Conservation (phyloP, 2,797 vertebrate genomes). For the Aplochiton taeniatus region DNA sequence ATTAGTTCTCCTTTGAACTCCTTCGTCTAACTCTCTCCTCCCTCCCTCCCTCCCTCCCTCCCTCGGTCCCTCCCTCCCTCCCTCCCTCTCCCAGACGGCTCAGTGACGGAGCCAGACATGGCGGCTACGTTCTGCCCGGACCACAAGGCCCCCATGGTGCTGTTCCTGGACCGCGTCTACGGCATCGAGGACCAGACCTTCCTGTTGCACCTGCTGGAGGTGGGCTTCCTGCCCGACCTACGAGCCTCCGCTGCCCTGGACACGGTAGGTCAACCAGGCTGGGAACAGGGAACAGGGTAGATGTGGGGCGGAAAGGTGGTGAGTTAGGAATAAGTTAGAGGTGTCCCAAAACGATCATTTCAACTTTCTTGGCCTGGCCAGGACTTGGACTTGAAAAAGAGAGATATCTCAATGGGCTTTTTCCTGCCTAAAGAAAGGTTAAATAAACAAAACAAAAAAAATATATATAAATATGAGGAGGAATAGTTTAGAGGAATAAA, state of each 20-base stretch:
- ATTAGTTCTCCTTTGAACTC: neutral
- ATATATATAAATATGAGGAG: too few relatives aligned
- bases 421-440: too few relatives aligned
- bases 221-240: conserved; percentile 96
- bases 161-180: conserved; percentile 96
- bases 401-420: too few relatives aligned
- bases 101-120: conserved; percentile 93
- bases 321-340: too few relatives aligned
- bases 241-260: conserved; percentile 92
- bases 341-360: too few relatives aligned
- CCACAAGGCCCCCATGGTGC: conserved; percentile 97
- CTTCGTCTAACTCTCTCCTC: conserved; percentile 7
- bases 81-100: conserved; percentile 78
- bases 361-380: too few relatives aligned
- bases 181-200: conserved; percentile 96
- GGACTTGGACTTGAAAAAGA: too few relatives aligned
- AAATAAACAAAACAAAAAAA: too few relatives aligned
- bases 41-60: neutral
- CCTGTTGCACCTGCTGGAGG: conserved; percentile 92
- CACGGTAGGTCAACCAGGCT: conserved; percentile 72
- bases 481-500: too few relatives aligned
- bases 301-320: too few relatives aligned
- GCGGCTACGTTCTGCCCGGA: conserved; percentile 95
- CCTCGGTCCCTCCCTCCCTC: neutral
- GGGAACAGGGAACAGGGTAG: too few relatives aligned